A percentile compares a stretch with the other conserved stretches of the same genome.
Conservation (phyloP, 2,888 invertebrate genomes). For the Apamea epomidion region DNA sequence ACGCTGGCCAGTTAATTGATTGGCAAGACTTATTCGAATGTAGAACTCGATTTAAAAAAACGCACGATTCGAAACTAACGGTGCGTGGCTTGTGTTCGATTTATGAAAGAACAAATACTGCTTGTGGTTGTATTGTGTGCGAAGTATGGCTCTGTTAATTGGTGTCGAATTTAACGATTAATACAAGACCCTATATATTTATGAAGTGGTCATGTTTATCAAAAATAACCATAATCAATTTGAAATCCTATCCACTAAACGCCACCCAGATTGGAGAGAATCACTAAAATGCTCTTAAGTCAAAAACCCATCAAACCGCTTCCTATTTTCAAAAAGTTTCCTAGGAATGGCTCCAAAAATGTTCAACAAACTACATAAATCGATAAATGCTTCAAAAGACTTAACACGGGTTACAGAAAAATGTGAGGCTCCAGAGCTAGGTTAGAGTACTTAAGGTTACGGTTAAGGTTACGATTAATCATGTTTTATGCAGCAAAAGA, state of each 20-base stretch:
- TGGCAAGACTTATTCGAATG: constrained; percentile 46
- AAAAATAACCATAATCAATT: neutral
- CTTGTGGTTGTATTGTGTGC: constrained; percentile 13
- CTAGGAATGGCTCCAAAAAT: neutral
- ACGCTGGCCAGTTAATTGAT: constrained; percentile 48
- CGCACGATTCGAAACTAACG: constrained; percentile 27
- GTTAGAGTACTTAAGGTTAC: too few species aligned
- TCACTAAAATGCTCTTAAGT: too few species aligned
- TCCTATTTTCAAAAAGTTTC: neutral
- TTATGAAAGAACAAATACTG: constrained; percentile 35
- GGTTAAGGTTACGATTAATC: too few species aligned
- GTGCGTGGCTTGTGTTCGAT: constrained; percentile 25
- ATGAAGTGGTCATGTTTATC: neutral
- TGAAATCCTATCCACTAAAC: neutral
- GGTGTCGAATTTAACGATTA: neutral
- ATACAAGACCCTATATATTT: neutral
- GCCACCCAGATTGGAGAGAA: too few species aligned
- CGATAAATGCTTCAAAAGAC: neutral
- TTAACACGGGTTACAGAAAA: too few species aligned
- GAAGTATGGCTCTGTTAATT: neutral
- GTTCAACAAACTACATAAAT: neutral
- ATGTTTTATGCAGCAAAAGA: too few species aligned
- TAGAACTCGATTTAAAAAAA: constrained; percentile 36
- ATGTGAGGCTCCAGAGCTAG: too few species aligned
- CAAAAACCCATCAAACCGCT: neutral